Conservation (phyloP, 2,797 vertebrate species). For the Enteromius argenteus region DNA sequence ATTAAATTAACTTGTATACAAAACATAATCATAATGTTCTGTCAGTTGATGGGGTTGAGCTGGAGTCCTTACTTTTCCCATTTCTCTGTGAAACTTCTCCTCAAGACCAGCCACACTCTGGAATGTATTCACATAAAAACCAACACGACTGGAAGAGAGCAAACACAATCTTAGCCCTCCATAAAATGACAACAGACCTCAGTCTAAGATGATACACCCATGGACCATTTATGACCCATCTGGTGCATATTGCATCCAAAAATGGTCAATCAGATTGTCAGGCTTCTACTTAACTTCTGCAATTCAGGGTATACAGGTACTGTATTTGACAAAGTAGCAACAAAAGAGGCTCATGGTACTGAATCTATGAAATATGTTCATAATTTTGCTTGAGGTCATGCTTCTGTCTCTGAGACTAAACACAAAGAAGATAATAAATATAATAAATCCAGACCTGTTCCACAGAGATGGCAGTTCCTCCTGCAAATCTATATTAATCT, state of each 20-base stretch:
- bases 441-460: constrained; percentile 86
- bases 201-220: background rate
- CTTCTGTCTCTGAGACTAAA: background rate
- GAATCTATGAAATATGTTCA: background rate
- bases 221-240: background rate
- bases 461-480: constrained; percentile 97
- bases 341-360: background rate
- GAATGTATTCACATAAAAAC: constrained; percentile 99
- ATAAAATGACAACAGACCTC: background rate
- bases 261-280: background rate
- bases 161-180: constrained; percentile 9
- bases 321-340: background rate
- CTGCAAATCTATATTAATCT: constrained; percentile 96
- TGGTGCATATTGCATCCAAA: background rate
- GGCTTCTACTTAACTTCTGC: background rate
- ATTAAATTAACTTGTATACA: background rate
- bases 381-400: background rate
- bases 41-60: background rate
- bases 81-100: constrained; percentile 99
- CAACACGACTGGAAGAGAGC: constrained; percentile 86
- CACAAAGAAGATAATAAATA: background rate
- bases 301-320: background rate
- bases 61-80: constrained; percentile 86
- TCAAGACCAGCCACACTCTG: constrained; percentile 97
- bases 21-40: background rate